A percentile compares a stretch with the other conserved stretches of the same genome.
Conservation (phyloP, 2,113 vertebrate species). For the Cromileptes altivelis region DNA sequence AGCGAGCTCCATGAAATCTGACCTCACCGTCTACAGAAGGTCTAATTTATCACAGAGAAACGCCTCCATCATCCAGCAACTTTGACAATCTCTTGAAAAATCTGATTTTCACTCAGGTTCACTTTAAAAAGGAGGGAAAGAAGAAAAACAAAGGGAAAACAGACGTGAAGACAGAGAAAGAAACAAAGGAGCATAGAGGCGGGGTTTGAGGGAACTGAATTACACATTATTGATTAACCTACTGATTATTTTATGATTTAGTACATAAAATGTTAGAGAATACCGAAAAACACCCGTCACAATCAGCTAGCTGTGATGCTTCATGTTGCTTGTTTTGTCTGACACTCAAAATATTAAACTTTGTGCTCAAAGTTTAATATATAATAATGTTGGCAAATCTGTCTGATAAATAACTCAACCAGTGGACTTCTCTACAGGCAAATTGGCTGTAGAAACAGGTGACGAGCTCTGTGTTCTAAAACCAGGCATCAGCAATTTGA, state of each 20-base stretch:
- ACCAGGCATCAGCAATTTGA: no score
- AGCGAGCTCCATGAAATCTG: constrained; percentile 59
- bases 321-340: no score
- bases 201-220: no score
- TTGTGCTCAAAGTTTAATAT: no score
- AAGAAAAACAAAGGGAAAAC: neutral
- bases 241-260: neutral
- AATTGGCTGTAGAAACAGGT: no score
- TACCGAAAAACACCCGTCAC: neutral
- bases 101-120: neutral
- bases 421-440: no score
- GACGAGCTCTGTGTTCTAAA: no score
- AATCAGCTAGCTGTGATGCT: no score
- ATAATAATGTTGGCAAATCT: neutral
- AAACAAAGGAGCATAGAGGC: constrained; percentile 21
- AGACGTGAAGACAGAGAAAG: neutral
- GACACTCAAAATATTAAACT: no score
- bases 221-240: neutral
- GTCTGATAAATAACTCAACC: neutral
- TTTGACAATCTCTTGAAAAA: neutral
- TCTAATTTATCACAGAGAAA: constrained; percentile 47
- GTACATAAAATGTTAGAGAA: neutral
- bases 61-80: constrained; percentile 28
- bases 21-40: constrained; percentile 51
- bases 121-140: neutral